Percentiles rank a stretch among this genome's conserved stretches.
phyloP scores from a whole-genome alignment of 1,140 invertebrate genomes.

The Monomorium pharaonis region DNA sequence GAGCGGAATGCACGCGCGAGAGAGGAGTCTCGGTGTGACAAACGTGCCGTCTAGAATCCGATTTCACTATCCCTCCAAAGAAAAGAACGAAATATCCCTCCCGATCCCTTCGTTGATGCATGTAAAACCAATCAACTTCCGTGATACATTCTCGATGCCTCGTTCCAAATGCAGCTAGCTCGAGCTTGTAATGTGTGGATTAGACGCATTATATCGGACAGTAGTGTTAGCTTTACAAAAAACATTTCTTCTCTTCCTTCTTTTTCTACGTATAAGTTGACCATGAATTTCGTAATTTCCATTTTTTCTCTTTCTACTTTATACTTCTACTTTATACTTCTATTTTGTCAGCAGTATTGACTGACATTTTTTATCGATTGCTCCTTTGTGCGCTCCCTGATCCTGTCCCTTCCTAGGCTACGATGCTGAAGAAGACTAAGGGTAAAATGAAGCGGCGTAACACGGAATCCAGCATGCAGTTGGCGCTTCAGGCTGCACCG shows the following conservation, averaged over 20 bases:
- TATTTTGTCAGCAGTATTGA: conserved; percentile 56
- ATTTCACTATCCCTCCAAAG: conserved; percentile 56
- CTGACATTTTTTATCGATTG: conserved; percentile 70
- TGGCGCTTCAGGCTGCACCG: conserved; percentile 86
- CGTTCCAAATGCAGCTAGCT: conserved; percentile 70
- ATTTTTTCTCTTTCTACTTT: conserved; percentile 39
- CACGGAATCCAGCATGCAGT: conserved; percentile 94
- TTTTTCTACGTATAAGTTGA: conserved; percentile 4
- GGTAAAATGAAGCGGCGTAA: conserved; percentile 97
- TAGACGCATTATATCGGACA: conserved; percentile 55
- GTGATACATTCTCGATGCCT: conserved; percentile 51
- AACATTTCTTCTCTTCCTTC: conserved; percentile 30
- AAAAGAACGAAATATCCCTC: not conserved
- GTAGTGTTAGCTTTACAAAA: conserved; percentile 53
- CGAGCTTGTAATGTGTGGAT: conserved; percentile 71
- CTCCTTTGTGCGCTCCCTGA: conserved; percentile 81
- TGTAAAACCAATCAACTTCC: conserved; percentile 68
- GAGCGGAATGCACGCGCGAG: conserved; percentile 22
- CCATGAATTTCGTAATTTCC: conserved; percentile 6
- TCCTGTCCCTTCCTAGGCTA: conserved; percentile 89
- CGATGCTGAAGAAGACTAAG: conserved; percentile 96
- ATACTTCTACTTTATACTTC: conserved; percentile 22
- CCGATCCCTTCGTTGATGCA: conserved; percentile 46
- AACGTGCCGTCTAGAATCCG: conserved; percentile 67
- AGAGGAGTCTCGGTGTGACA: conserved; percentile 78